Evolutionary conservation across 2,888 invertebrate genomes (phyloP).

Genomic region (Aspidiotus rigidus): DNA sequence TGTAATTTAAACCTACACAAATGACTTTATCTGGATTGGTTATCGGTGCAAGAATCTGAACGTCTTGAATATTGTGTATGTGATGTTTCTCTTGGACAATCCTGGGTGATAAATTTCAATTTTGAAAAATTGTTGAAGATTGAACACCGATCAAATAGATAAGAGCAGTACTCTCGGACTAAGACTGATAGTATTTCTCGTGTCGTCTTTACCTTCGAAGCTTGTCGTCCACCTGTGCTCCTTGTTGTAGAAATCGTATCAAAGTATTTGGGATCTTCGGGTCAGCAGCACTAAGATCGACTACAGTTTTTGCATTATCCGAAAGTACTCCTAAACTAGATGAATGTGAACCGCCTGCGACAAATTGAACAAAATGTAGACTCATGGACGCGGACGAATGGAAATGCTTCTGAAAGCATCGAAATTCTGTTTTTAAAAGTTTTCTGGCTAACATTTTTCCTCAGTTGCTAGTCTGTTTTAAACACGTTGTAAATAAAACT

Average conservation of each 20-base stretch:
- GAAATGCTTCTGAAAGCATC: no score
- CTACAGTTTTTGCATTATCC: background rate
- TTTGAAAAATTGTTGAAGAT: background rate
- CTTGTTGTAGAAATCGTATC: slow-evolving; percentile 6
- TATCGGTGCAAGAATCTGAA: slow-evolving; percentile 62
- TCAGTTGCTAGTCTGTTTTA: no score
- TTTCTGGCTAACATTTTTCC: no score
- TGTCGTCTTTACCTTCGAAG: no score
- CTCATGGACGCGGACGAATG: background rate
- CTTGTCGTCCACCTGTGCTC: no score
- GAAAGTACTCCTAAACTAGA: slow-evolving; percentile 19
- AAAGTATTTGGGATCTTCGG: background rate
- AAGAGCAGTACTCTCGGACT: background rate
- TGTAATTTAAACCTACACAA: slow-evolving; percentile 78
- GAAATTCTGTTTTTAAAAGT: no score
- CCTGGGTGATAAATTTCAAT: slow-evolving; percentile 40
- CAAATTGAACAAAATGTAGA: slow-evolving; percentile 21
- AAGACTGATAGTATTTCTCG: no score
- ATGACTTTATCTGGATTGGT: slow-evolving; percentile 71
- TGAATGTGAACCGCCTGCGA: background rate
- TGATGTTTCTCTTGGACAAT: slow-evolving; percentile 50
- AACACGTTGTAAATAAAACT: no score
- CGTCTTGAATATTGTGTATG: slow-evolving; percentile 48
- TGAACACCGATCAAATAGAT: background rate
- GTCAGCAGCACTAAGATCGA: slow-evolving; percentile 9